Conservation (phyloP, 2,113 vertebrate species). For the Euleptes europaea region DNA sequence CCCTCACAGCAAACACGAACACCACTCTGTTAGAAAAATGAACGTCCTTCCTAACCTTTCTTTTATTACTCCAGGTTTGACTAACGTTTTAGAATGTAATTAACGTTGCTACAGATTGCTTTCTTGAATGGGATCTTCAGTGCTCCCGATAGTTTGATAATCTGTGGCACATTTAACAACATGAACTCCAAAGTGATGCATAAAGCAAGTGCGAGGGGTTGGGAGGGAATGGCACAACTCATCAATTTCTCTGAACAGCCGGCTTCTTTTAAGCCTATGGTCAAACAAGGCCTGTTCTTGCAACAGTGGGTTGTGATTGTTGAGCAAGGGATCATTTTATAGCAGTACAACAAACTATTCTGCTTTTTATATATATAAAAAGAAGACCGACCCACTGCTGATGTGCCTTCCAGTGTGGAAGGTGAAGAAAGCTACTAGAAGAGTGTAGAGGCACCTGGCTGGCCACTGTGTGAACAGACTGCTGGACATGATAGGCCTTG, state of each 20-base stretch:
- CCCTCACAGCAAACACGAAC: neutral
- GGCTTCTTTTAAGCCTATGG: too few species aligned
- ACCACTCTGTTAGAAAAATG: slow-evolving; percentile 15
- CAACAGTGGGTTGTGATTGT: neutral
- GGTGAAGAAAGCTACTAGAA: neutral
- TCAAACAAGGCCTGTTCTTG: neutral
- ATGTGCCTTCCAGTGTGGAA: neutral
- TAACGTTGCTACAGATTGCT: neutral
- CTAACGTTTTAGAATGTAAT: neutral
- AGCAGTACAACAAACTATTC: neutral
- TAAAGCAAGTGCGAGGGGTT: neutral
- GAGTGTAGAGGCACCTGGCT: too few species aligned
- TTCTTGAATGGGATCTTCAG: neutral
- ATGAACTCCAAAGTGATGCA: neutral
- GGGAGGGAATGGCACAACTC: neutral
- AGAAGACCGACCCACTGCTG: neutral
- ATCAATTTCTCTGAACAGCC: neutral
- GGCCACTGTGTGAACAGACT: too few species aligned
- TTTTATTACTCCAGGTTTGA: neutral
- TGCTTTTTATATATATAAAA: neutral
- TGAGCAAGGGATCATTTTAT: neutral
- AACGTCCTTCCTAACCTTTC: neutral
- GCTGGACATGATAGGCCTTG: too few species aligned
- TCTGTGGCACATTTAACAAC: neutral
- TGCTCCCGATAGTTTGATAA: neutral